Conservation (phyloP, 2,797 vertebrate species). For the Malacoctenus gilli region DNA sequence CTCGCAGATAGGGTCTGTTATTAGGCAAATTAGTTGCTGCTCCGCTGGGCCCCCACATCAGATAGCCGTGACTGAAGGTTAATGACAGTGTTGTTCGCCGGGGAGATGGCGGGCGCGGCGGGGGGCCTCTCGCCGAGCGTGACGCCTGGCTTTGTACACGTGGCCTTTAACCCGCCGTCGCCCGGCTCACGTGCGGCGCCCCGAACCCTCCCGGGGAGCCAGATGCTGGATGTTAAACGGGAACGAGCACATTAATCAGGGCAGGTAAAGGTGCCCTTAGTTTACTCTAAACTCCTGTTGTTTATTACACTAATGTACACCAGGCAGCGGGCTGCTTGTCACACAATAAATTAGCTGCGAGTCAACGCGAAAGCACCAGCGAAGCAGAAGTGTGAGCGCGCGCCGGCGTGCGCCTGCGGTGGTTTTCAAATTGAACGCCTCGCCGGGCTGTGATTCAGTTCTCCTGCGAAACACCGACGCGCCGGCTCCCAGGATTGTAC, state of each 20-base stretch:
- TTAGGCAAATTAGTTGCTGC: conserved; percentile 73
- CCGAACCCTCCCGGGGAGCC: conserved; percentile 33
- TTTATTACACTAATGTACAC: conserved; percentile 29
- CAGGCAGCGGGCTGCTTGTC: conserved; percentile 15
- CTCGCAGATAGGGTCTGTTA: conserved; percentile 59
- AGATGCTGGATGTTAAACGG: conserved; percentile 47
- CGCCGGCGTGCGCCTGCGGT: conserved; percentile 7
- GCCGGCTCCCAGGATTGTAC: conserved; percentile 11
- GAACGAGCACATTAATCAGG: conserved; percentile 64
- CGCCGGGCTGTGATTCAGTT: conserved; percentile 13
- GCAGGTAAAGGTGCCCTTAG: conserved; percentile 37
- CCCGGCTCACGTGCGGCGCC: neutral
- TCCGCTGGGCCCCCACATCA: conserved; percentile 67
- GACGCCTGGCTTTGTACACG: conserved; percentile 45
- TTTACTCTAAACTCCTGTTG: conserved; percentile 39
- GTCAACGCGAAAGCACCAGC: conserved; percentile 17
- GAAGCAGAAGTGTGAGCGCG: conserved; percentile 8
- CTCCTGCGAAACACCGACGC: conserved; percentile 8
- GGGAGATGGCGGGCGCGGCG: conserved; percentile 24
- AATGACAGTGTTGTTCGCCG: conserved; percentile 64
- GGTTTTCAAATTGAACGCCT: conserved; percentile 35
- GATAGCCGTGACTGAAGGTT: conserved; percentile 73
- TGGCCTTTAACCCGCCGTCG: conserved; percentile 49
- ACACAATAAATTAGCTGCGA: conserved; percentile 29
- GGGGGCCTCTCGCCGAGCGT: conserved; percentile 17